Evolutionary conservation across 2,888 invertebrate species (phyloP).

Genomic region (Eristalis pertinax): DNA sequence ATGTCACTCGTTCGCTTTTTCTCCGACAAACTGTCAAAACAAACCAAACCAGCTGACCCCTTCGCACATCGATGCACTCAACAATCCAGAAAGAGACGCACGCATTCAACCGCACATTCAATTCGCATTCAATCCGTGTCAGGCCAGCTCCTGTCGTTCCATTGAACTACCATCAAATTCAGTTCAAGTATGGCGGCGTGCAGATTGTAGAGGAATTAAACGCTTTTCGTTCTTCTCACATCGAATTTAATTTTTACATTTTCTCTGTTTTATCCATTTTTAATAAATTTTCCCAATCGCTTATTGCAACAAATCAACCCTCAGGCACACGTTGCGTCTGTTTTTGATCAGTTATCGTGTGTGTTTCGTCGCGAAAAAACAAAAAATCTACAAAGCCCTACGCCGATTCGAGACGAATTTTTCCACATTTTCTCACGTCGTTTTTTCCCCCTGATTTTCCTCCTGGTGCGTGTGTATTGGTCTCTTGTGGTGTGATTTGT

Average conservation of each 20-base stretch:
- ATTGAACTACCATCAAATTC: conserved; percentile 45
- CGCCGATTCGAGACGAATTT: conserved; percentile 5
- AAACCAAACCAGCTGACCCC: conserved; percentile 1
- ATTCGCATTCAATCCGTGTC: conserved; percentile 18
- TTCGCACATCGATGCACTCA: not conserved
- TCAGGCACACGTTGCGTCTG: not conserved
- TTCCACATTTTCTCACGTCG: not conserved
- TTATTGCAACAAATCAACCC: conserved; percentile 11
- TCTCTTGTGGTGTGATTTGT: not conserved
- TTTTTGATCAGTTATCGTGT: conserved; percentile 12
- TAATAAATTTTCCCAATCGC: conserved; percentile 37
- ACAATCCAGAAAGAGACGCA: conserved; percentile 13
- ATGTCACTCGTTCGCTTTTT: not conserved
- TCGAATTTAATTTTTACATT: conserved; percentile 59
- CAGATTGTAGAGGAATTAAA: conserved; percentile 59
- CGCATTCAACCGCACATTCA: conserved; percentile 24
- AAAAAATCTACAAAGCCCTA: conserved; percentile 10
- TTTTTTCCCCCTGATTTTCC: not conserved
- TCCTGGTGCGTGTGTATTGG: conserved; percentile 1
- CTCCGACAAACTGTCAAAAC: conserved; percentile 34
- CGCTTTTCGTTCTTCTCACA: conserved; percentile 66
- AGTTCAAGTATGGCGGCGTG: conserved; percentile 70
- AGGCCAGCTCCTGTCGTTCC: conserved; percentile 24
- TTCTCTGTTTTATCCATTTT: conserved; percentile 61
- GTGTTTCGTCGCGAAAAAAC: conserved; percentile 23